Conservation (phyloP, 2,888 invertebrate genomes). For the Diaphora mendica region DNA sequence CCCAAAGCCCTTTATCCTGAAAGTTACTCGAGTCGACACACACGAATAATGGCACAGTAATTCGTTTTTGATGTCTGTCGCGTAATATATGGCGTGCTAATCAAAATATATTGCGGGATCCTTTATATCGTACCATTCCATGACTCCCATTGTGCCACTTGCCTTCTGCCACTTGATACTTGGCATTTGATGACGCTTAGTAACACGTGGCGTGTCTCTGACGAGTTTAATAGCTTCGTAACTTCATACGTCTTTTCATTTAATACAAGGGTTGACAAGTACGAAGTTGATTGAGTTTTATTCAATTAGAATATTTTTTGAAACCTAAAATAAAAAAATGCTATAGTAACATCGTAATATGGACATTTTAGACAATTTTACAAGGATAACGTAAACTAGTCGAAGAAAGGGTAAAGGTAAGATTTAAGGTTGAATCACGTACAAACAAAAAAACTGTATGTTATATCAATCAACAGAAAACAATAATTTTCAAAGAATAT, state of each 20-base stretch:
- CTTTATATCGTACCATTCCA: slow-evolving; percentile 58
- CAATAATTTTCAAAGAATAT: slow-evolving; percentile 30
- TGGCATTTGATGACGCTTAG: slow-evolving; percentile 43
- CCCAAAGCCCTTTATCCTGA: slow-evolving; percentile 58
- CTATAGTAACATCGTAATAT: background rate
- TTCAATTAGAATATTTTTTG: background rate
- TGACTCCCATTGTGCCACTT: slow-evolving; percentile 56
- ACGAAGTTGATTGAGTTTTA: slow-evolving; percentile 16
- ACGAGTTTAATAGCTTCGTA: slow-evolving; percentile 49
- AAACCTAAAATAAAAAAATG: background rate
- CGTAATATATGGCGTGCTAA: slow-evolving; percentile 65
- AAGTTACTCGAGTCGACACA: slow-evolving; percentile 60
- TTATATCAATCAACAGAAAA: background rate
- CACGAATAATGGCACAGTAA: slow-evolving; percentile 67
- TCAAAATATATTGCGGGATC: slow-evolving; percentile 72
- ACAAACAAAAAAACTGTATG: background rate
- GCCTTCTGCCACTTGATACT: slow-evolving; percentile 34
- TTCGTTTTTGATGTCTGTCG: slow-evolving; percentile 74
- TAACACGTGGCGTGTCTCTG: slow-evolving; percentile 49
- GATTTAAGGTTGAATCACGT: background rate
- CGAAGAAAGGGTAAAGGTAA: background rate
- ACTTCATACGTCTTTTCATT: slow-evolving; percentile 45
- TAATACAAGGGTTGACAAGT: slow-evolving; percentile 24
- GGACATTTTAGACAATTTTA: background rate
- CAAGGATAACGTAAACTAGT: background rate